These are phyloP conservation scores for Hydropsyche tenuis DNA, from an alignment of 1,140 invertebrate genomes.

Conservation along the genomic window DNA sequence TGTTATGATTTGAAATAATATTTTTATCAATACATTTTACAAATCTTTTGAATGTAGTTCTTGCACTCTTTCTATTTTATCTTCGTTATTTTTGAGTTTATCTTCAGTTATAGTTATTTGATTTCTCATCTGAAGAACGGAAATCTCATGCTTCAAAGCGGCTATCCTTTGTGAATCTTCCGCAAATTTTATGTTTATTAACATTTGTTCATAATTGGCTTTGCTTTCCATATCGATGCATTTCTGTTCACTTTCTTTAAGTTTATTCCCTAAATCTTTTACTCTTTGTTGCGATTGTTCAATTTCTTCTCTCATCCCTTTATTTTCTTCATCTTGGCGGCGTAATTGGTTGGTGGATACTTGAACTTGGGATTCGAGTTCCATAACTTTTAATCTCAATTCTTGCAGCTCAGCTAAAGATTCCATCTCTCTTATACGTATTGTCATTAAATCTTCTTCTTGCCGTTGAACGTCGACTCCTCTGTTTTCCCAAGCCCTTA, in stretches of 20 bases:
- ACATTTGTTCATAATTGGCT: conserved; percentile 90
- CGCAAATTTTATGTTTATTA: conserved; percentile 86
- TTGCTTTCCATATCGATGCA: conserved; percentile 71
- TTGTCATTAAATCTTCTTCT: conserved; percentile 89
- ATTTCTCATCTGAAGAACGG: conserved; percentile 71
- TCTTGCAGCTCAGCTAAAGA: conserved; percentile 89
- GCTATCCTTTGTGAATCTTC: conserved; percentile 88
- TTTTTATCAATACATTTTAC: not conserved
- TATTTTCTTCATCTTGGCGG: conserved; percentile 89
- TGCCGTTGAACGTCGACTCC: conserved; percentile 73
- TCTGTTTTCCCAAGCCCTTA: conserved; percentile 47
- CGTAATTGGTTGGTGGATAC: conserved; percentile 88
- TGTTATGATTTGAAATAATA: not conserved
- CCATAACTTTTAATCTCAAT: conserved; percentile 90
- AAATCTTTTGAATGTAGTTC: conserved; percentile 30
- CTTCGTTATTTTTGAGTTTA: conserved; percentile 53
- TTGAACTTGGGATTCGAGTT: conserved; percentile 92
- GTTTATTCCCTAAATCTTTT: conserved; percentile 73
- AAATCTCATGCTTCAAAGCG: conserved; percentile 89
- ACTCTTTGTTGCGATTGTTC: conserved; percentile 72
- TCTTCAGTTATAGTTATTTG: conserved; percentile 51
- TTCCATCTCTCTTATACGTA: conserved; percentile 86
- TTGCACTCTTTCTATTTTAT: conserved; percentile 42
- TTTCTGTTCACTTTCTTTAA: conserved; percentile 82
- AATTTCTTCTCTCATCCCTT: conserved; percentile 75